These are phyloP conservation scores for Halcyon leucocephala DNA, from an alignment of 2,797 vertebrate species.

Conservation along the genomic window DNA sequence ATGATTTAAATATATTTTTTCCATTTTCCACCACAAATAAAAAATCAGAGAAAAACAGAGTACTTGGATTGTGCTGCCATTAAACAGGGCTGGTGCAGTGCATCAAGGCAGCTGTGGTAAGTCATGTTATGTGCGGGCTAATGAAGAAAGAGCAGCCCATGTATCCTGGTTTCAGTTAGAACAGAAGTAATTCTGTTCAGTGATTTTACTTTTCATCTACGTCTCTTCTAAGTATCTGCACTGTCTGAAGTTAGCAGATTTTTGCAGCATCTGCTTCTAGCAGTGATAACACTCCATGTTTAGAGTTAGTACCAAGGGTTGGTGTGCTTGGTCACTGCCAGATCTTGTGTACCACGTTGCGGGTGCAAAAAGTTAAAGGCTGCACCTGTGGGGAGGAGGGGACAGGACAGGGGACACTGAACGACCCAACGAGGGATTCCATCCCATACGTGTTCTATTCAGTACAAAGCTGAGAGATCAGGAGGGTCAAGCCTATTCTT, in stretches of 20 bases:
- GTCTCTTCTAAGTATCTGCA: not conserved
- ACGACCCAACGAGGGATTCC: not conserved
- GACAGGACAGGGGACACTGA: not conserved
- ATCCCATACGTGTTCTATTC: not conserved
- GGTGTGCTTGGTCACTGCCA: not conserved
- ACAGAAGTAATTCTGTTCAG: not conserved
- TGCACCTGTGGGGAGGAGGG: too few species aligned
- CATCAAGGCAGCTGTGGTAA: not conserved
- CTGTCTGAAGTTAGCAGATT: not conserved
- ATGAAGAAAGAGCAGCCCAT: not conserved
- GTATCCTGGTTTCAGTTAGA: not conserved
- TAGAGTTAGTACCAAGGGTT: not conserved
- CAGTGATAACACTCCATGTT: not conserved
- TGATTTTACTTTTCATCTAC: not conserved
- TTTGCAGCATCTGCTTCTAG: not conserved
- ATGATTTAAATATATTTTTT: not conserved
- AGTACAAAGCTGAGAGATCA: not conserved
- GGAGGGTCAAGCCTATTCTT: not conserved
- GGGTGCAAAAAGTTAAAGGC: too few species aligned
- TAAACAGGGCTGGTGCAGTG: not conserved
- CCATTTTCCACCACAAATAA: not conserved
- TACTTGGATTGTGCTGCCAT: not conserved
- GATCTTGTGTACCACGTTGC: too few species aligned
- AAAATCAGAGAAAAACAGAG: not conserved
- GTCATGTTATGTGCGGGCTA: not conserved